Evolutionary conservation across 2,113 vertebrate genomes (phyloP).

Genomic region (Morone chrysops): DNA sequence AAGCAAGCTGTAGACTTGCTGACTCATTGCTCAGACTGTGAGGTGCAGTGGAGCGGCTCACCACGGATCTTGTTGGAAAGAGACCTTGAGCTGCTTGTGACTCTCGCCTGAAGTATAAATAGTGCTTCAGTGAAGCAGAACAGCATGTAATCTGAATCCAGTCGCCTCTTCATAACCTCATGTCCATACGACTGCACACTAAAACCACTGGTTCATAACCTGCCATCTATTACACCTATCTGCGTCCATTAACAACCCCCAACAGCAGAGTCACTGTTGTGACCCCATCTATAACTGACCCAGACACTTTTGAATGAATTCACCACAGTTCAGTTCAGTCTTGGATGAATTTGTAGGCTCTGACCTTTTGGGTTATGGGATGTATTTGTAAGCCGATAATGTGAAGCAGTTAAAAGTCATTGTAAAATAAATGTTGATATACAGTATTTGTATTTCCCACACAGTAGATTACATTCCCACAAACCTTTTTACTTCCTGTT

Average conservation of each 20-base stretch:
- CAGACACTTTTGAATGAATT: background rate
- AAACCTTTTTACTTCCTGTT: background rate
- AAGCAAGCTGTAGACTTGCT: constrained; percentile 18
- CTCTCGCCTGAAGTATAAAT: constrained; percentile 70
- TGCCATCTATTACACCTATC: constrained; percentile 30
- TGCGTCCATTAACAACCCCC: background rate
- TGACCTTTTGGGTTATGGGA: background rate
- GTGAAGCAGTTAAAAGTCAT: background rate
- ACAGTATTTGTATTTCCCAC: background rate
- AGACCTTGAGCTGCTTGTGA: constrained; percentile 54
- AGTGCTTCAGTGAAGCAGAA: constrained; percentile 50
- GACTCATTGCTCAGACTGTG: constrained; percentile 52
- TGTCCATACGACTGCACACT: constrained; percentile 20
- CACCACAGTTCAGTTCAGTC: background rate
- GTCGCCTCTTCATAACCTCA: constrained; percentile 34
- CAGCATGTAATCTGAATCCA: constrained; percentile 64
- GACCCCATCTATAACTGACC: background rate
- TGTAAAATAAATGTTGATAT: background rate
- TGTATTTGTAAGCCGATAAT: background rate
- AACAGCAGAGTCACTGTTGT: constrained; percentile 1
- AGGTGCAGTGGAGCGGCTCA: constrained; percentile 27
- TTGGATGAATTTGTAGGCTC: background rate
- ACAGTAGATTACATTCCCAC: background rate
- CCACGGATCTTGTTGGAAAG: background rate
- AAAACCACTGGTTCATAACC: constrained; percentile 32